phyloP scores from a whole-genome alignment of 2,797 vertebrate genomes.

The Florisuga fusca region DNA sequence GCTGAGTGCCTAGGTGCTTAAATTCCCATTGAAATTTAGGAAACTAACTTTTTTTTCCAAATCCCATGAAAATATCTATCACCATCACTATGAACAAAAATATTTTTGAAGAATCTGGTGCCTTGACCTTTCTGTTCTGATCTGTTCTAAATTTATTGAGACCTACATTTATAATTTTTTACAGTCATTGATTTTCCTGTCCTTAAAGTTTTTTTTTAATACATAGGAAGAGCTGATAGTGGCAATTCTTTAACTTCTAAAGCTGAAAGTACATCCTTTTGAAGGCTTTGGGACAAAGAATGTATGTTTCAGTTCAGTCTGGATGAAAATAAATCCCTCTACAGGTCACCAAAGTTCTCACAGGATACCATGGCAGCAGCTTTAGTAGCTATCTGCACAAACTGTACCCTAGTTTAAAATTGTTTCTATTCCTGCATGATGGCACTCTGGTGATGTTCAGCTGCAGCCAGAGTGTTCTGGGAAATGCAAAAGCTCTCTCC shows the following conservation, averaged over 20 bases:
- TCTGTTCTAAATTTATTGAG: not conserved
- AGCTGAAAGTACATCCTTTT: not conserved
- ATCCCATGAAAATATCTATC: not conserved
- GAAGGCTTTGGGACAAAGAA: not conserved
- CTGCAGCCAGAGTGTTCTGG: not conserved
- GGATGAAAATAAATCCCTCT: not conserved
- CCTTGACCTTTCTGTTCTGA: conserved; percentile 13
- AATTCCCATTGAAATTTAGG: not conserved
- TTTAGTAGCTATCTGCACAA: not conserved
- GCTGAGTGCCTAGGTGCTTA: not conserved
- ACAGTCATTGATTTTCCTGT: not conserved
- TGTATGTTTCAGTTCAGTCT: not conserved
- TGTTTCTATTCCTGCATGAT: not conserved
- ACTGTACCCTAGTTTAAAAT: not conserved
- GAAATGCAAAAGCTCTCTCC: conserved; percentile 15
- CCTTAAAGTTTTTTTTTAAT: not conserved
- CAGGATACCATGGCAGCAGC: not conserved
- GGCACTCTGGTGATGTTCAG: not conserved
- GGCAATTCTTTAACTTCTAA: not conserved
- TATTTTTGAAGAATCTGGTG: not conserved
- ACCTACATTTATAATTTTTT: not conserved
- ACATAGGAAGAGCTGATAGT: not conserved
- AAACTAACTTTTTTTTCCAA: not conserved
- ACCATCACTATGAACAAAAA: not conserved
- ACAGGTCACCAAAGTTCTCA: not conserved